phyloP scores from a whole-genome alignment of 2,113 vertebrate species.

The Hemicordylus capensis region DNA sequence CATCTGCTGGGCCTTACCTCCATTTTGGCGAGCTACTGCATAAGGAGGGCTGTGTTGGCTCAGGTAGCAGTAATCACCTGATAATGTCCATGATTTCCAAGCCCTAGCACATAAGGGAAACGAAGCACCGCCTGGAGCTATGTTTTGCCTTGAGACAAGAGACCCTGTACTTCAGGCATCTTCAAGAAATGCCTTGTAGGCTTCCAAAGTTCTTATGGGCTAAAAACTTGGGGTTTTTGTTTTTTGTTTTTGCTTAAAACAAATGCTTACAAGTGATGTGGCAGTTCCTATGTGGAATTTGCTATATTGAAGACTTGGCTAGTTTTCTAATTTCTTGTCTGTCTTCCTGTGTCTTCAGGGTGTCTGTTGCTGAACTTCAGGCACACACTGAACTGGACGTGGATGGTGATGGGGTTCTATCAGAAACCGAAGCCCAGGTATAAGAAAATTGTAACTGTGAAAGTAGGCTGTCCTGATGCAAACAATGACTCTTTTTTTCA shows the following conservation, averaged over 20 bases:
- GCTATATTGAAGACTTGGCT: not conserved
- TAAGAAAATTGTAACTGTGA: not conserved
- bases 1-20: too few species aligned
- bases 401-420: conserved; percentile 81
- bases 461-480: not conserved
- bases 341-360: conserved; percentile 60
- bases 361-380: conserved; percentile 81
- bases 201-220: not conserved
- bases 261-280: not conserved
- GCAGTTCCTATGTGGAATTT: not conserved
- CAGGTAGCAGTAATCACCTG: not conserved
- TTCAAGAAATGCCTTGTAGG: not conserved
- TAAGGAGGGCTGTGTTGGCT: not conserved
- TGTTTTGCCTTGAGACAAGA: not conserved
- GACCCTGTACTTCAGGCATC: not conserved
- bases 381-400: conserved; percentile 84
- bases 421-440: conserved; percentile 86
- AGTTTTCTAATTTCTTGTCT: not conserved
- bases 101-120: not conserved
- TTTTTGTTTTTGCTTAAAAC: not conserved
- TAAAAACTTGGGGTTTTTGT: too few species aligned
- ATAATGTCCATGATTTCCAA: not conserved
- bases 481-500: not conserved
- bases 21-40: too few species aligned
- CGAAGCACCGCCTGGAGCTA: too few species aligned